Base-by-base conservation (phyloP, 2,113 vertebrate species). In the Sinocyclocheilus grahami region DNA sequence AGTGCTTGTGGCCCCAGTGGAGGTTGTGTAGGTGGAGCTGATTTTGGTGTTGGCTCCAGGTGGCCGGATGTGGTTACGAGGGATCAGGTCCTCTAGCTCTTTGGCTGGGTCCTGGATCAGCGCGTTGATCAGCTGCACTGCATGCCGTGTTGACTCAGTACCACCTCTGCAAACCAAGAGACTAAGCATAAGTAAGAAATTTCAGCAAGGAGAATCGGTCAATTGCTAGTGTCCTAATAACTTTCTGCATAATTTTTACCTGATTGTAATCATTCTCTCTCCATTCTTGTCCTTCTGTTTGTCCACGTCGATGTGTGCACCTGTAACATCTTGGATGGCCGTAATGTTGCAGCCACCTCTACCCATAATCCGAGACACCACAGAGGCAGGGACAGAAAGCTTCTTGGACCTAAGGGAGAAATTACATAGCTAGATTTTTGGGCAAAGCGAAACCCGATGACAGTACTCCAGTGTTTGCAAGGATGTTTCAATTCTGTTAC, bases 281-380 rank as follows among this genome's bases (percentile, higher is more conserved):
- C 98, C 98, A 58, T 99, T 99, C 92, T 99, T 99, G 95, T 99
- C 98, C 93, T 99, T 99, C 93, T 99, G 98, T 91, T 99, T 99
- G 95, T 99, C 98, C 85, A 99, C 98, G 1, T 99, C 98, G 90
- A 99, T 99, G 90, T 99, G 98, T 83, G 98, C 98, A 85, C 98
- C 98, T 33, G 98, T 99, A 90, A 99, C 98, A 88, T 99, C 98
- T 88, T 99, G 98, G 93, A 99, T 99, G 65, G 98, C 98, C 77
- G 98, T 99, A 91, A 99, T 98, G 93, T 99, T 99, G 92, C 98
- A 99, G 85, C 98, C 98, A 78, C 98, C 98, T 95, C 98, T 93
- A 88, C 98, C 98, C 98, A 99, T 99, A 94, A 99, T 99, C 90
- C 98, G 96, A 87, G 98, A 99, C 20, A 99, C 98, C 5, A 99